These are phyloP conservation scores for Nycteola revayana DNA, from an alignment of 2,888 invertebrate species.

Conservation along the genomic window DNA sequence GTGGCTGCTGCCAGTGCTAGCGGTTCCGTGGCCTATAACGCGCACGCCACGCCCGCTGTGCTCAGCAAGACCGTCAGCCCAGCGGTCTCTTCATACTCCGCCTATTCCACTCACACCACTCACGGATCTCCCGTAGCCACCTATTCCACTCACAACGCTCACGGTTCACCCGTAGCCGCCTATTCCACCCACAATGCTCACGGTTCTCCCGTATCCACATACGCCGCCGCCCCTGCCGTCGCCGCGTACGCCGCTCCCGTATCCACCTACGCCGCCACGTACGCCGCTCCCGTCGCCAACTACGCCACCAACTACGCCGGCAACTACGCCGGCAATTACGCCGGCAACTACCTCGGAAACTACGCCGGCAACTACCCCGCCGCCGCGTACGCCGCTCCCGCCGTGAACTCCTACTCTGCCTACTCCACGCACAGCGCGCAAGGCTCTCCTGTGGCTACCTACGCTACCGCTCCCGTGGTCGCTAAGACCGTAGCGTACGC, in stretches of 20 bases:
- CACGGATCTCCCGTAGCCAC: conserved; percentile 33
- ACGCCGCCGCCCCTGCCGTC: conserved; percentile 57
- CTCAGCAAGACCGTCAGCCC: conserved; percentile 62
- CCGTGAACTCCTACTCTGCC: conserved; percentile 46
- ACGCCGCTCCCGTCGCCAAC: conserved; percentile 46
- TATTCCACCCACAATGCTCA: conserved; percentile 44
- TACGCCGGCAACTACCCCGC: no score
- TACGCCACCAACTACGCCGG: conserved; percentile 62
- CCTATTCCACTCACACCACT: conserved; percentile 48
- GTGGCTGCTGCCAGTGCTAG: conserved; percentile 75
- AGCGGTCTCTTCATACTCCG: conserved; percentile 47
- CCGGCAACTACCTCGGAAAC: no score
- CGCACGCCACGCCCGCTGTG: conserved; percentile 59
- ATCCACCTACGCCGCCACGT: conserved; percentile 25
- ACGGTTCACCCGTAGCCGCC: conserved; percentile 38
- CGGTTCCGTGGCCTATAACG: conserved; percentile 73
- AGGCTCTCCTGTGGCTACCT: conserved; percentile 27
- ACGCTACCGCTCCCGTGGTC: conserved; percentile 45
- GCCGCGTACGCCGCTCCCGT: conserved; percentile 36
- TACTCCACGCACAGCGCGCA: conserved; percentile 36
- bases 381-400: conserved; percentile 20
- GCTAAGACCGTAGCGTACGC: conserved; percentile 28
- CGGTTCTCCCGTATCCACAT: conserved; percentile 40
- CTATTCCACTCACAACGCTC: conserved; percentile 42
- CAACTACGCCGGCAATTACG: conserved; percentile 59